These are phyloP conservation scores for Phoeniculus purpureus DNA, from an alignment of 2,797 vertebrate genomes.

Conservation along the genomic window DNA sequence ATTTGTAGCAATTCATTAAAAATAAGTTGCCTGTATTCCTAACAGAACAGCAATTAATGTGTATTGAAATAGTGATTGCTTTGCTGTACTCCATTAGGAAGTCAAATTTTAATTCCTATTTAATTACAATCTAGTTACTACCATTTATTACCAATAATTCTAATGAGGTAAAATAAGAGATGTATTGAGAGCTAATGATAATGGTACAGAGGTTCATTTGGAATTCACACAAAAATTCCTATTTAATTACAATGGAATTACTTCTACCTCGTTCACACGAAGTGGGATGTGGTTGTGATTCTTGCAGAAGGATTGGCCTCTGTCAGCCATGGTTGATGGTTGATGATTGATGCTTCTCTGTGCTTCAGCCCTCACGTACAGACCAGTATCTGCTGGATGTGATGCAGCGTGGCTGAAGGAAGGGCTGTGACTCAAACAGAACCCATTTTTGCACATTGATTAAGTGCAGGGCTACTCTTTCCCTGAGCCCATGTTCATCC, in stretches of 20 bases:
- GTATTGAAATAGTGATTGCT: conserved; percentile 70
- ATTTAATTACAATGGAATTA: conserved; percentile 69
- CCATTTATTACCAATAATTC: conserved; percentile 73
- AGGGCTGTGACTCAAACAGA: background rate
- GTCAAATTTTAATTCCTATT: conserved; percentile 77
- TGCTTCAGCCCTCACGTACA: fast-evolving
- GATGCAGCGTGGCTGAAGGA: background rate
- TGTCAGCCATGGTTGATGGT: background rate
- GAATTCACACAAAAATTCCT: conserved; percentile 58
- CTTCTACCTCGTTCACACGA: conserved; percentile 2
- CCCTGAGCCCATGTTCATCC: background rate
- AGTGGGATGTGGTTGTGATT: background rate
- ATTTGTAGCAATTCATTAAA: conserved; percentile 67
- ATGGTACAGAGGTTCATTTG: conserved; percentile 74
- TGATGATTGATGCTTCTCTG: background rate
- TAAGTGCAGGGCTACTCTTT: fast-evolving
- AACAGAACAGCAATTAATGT: conserved; percentile 60
- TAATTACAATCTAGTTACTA: conserved; percentile 75
- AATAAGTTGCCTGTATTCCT: conserved; percentile 59
- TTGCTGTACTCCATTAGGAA: conserved; percentile 75
- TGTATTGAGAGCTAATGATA: conserved; percentile 70
- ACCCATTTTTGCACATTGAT: fast-evolving
- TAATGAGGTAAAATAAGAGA: conserved; percentile 72
- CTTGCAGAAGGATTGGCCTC: conserved; percentile 17
- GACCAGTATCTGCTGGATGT: background rate